Base-by-base conservation (phyloP, 2,113 vertebrate genomes). In the Sinocyclocheilus anshuiensis region DNA sequence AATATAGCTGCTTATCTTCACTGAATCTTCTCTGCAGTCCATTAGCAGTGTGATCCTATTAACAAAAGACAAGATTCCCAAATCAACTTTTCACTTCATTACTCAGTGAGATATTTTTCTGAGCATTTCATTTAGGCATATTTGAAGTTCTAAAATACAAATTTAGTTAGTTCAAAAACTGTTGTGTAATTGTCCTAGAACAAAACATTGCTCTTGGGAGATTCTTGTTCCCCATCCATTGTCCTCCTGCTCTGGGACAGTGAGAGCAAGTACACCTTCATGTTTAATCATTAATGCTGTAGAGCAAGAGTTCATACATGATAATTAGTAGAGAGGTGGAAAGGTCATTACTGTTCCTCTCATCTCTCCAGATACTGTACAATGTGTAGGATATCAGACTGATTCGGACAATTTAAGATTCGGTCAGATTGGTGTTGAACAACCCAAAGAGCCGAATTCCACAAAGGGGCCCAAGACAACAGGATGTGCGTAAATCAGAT, bases 221-320 rank as follows among this genome's bases (percentile, higher is more conserved):
- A 18, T 65, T 65, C 18, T 29, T 69, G 80, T 53, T 53, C 26
- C 63, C 61, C 45, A 81, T 69, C 20, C 29, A 71, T 83, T 83
- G 71, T 53, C n/a, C 81, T 16, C 2, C 26, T 71, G 63, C 65
- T 67, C 42, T 71, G 81, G 63, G 65, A 83, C 81, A 83, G 26
- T 36, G 16, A n/a, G 65, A 26, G 63, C 65, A 83, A 69, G 65
- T 71, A 45, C 45, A 71, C 45, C 65, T 83, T 83, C 81, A 71
- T 83, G 81, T 20, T 83, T 83, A 83, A 83, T 83, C 65, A 83
- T 83, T 29, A 83, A 55, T 55, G 18, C 81, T 71, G 65, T 71
- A 48, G 81, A 71, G 45, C 65, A 53, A 69, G 63, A 83, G 81
- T 71, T 83, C 65, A 83, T 71, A 50, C 81, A 83, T 71, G 81